Evolutionary conservation across 2,113 vertebrate species (phyloP), one percentile per base, ranked within the genome.

Genomic region (Dicaeum eximium): DNA sequence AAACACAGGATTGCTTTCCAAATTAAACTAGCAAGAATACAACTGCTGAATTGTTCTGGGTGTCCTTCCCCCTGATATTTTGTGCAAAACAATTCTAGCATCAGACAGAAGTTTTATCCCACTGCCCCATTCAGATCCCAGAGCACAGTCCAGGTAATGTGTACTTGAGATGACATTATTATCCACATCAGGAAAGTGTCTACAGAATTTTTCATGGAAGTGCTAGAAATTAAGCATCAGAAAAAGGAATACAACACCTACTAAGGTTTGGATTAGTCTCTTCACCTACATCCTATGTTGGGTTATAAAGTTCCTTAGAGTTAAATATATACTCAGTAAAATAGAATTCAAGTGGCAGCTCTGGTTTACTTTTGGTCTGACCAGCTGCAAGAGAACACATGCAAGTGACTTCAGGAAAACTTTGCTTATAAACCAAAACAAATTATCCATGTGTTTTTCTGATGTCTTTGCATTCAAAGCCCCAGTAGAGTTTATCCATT

Each of bases 161-260:
- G 96, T 96, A 98, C 98, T 98, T 96, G 96, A 97, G 93, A 96
- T 98, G 98, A 98, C 98, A 97, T 97, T 98, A 92, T 95, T 67
- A 77, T 75, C 79, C 83, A 98, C 96, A 97, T 93, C 92, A 90
- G 96, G 97, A 96, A 98, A 98, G 95, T 35, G 74, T 92, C 91
- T 94, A 88, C 94, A 85, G 72, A 94, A 86, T 90, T 97, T 96
- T 96, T 71, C 74, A 80, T n/a, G 70, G 86, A 66, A 80, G 79
- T 67, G 44, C 27, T 62, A 80, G 79, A 92, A 95, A 78, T 70
- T 92, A 78, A 80, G 70, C 60, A 83, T 91, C 78, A 92, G 92
- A 79, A 95, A 96, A 80, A 84, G 47, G 66, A 88, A 96, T 40
- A 25, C 20, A 92, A 67, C 20, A 92, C 33, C 69, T 69, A 25